Evolutionary conservation across 2,797 vertebrate species (phyloP), one percentile per base, ranked within the genome.

Genomic region (Nasua narica): DNA sequence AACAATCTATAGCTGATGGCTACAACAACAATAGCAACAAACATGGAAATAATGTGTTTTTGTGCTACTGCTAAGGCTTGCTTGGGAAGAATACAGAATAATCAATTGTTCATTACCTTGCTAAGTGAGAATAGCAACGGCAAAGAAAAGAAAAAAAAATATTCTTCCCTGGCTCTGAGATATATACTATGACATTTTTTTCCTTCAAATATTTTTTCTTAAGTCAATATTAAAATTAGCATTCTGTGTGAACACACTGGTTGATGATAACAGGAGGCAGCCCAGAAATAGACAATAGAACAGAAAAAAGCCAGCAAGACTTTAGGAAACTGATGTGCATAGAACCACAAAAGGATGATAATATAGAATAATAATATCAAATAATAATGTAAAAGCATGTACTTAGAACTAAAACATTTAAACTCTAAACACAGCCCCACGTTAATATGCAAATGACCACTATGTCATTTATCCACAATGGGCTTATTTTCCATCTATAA

Each of bases 191-290:
- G 25, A 76, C 48, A 62, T 19, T 83, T 65, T 92, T 91, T 85
- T 84, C 86, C 52, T 91, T 93, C 67, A 96, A 82, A 76, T 79
- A 86, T 74, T 25, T 72, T 88, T 85, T 83, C 43, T 88, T 90
- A 85, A 76, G 43, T 29, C 54, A 95, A 27, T 50, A 93, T 92
- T 95, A 87, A 92, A 87, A 52, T 87, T 50, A 90, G 40, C n/a
- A 93, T 95, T 93, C 65, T 18, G 14, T 48, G 29, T 58, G 37
- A 87, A 70, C 27, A 92, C 37, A 90, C 29, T 76, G 76, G 14
- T 29, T 96, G 54, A 76, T 50, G 54, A 79, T 50, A 70, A 72
- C 2, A 14, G 25, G 32, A 92, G 52, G n/a, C 50, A 90, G 16
- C 21, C 67, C 19, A 82, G 25, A 97, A 95, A 93, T 78, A 78